These are phyloP conservation scores for Latheticus oryzae DNA, from an alignment of 2,888 invertebrate genomes.

Conservation along the genomic window DNA sequence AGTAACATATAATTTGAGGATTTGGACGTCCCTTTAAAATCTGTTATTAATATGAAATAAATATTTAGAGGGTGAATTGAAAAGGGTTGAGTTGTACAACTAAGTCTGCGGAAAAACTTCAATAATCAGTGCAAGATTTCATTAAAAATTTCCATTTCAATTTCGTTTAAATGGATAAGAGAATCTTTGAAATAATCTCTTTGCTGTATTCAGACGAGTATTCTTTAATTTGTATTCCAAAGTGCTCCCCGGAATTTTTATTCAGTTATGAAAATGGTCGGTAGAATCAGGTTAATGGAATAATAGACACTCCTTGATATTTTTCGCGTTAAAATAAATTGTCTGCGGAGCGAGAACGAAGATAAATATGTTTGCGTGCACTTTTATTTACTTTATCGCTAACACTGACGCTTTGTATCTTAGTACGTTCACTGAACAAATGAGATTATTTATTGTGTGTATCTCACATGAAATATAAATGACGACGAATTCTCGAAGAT, in stretches of 20 bases:
- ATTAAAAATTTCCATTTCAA: conserved; percentile 49
- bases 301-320: conserved; percentile 56
- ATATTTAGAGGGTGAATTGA: conserved; percentile 7
- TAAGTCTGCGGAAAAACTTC: conserved; percentile 30
- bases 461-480: conserved; percentile 47
- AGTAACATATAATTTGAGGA: conserved; percentile 49
- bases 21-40: conserved; percentile 27
- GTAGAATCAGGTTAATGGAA: conserved; percentile 56
- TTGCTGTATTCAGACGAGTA: conserved; percentile 44
- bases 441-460: conserved; percentile 47
- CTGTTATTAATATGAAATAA: conserved; percentile 23
- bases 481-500: conserved; percentile 45
- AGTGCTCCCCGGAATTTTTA: conserved; percentile 52
- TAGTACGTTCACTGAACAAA: conserved; percentile 43
- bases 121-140: conserved; percentile 45
- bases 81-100: conserved; percentile 9
- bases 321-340: conserved; percentile 52
- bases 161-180: conserved; percentile 45
- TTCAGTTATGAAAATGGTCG: conserved; percentile 51
- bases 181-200: conserved; percentile 48
- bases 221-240: conserved; percentile 54
- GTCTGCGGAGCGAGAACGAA: conserved; percentile 43
- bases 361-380: conserved; percentile 48
- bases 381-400: conserved; percentile 40
- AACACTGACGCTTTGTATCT: conserved; percentile 28